Conservation (phyloP, 2,797 vertebrate genomes). For the Cyclura pinguis region DNA sequence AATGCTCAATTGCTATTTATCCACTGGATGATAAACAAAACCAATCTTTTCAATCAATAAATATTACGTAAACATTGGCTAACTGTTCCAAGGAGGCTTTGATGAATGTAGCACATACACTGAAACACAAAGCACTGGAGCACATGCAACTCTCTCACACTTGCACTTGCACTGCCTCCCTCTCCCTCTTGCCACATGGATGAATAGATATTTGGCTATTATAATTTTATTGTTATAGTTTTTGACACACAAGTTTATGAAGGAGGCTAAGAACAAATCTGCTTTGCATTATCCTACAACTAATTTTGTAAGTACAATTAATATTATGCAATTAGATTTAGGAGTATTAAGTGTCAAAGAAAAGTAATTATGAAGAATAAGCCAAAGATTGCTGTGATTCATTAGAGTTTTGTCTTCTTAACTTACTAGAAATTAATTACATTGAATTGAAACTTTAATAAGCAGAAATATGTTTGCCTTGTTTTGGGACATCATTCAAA, state of each 20-base stretch:
- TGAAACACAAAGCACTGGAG: neutral
- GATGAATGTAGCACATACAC: neutral
- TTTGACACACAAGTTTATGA: conserved; percentile 28
- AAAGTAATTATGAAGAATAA: conserved; percentile 66
- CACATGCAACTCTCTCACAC: too few relatives aligned
- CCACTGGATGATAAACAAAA: neutral
- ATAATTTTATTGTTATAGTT: conserved; percentile 31
- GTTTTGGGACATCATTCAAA: conserved; percentile 81
- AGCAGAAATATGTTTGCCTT: conserved; percentile 83
- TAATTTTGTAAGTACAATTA: conserved; percentile 61
- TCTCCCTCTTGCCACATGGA: too few relatives aligned
- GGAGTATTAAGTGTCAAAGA: conserved; percentile 85
- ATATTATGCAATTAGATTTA: conserved; percentile 86
- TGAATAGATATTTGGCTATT: conserved; percentile 26
- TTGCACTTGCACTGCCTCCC: too few relatives aligned
- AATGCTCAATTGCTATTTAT: neutral
- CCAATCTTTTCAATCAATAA: neutral
- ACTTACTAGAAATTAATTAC: conserved; percentile 52
- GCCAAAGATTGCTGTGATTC: conserved; percentile 51
- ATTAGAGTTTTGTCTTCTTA: conserved; percentile 72
- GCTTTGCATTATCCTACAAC: conserved; percentile 43
- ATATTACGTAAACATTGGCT: too few relatives aligned
- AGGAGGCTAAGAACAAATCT: conserved; percentile 33
- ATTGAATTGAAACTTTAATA: conserved; percentile 86
- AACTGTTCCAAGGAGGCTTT: too few relatives aligned